Percentiles rank a stretch among this genome's conserved stretches.
These are phyloP conservation scores for Clytia hemisphaerica DNA, from an alignment of 30 jellyfish, hydroid and myxozoan species.

Conservation along the genomic window DNA sequence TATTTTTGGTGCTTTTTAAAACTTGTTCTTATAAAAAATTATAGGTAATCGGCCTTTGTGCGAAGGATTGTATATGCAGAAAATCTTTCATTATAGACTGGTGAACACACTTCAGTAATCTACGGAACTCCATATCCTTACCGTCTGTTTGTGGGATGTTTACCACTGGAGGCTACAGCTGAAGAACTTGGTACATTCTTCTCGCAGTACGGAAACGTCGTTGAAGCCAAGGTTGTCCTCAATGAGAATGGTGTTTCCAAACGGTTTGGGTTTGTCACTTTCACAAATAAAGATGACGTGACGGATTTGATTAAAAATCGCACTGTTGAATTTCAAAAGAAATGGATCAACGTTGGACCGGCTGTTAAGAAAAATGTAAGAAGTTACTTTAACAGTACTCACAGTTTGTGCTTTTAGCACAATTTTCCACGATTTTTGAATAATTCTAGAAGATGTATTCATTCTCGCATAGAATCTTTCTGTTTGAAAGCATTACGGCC, in stretches of 20 bases:
- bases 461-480: background rate
- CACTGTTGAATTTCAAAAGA: constrained; percentile 11
- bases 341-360: constrained; percentile 26
- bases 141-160: constrained; percentile 75
- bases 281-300: constrained; percentile 24
- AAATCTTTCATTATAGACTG: constrained; percentile 26
- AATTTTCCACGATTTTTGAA: too few relatives aligned
- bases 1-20: too few relatives aligned
- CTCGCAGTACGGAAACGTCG: constrained; percentile 25
- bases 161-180: constrained; percentile 64
- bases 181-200: constrained; percentile 28
- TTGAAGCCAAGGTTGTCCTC: constrained; percentile 23
- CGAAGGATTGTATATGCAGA: background rate
- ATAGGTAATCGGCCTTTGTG: too few relatives aligned
- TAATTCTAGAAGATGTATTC: too few relatives aligned
- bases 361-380: constrained; percentile 35
- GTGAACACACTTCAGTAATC: constrained; percentile 76
- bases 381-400: too few relatives aligned
- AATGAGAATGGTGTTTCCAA: constrained; percentile 18
- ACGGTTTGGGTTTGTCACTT: constrained; percentile 21
- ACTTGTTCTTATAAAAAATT: too few relatives aligned
- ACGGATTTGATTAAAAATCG: constrained; percentile 1
- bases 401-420: background rate
- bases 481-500: background rate
- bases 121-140: constrained; percentile 78